Base-by-base conservation (phyloP, 2,797 vertebrate genomes). In the Thalassophryne amazonica region DNA sequence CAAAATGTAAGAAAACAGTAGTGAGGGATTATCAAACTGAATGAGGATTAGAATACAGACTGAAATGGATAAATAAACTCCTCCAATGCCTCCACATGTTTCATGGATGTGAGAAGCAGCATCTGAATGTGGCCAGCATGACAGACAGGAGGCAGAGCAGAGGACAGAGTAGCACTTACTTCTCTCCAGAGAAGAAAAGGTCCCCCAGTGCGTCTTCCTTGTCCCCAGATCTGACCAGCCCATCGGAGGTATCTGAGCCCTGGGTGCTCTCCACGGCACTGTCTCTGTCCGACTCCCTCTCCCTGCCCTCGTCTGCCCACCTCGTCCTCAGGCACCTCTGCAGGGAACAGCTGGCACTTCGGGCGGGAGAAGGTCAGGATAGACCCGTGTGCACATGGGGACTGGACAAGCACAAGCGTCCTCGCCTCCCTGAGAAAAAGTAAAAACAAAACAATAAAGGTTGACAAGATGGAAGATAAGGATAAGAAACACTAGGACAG, bases 201-300 rank as follows among this genome's bases (percentile, higher is more conserved):
- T 90, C 88, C 2, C 79, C 78, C 0, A 95, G 86, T 1, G 64
- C 55, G 17, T 82, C 58, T 0, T 93, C 94, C 71, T 95, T 95
- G 68, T 94, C 91, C 29, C 86, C 91, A 0, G 80, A 36, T 6
- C 87, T 75, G 55, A 65, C 77, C 11, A 78, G 83, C 10, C 88
- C 78, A 0, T 94, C 92, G 0, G 88, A 93, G n/a, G 90, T 90
- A 62, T 95, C 94, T 0, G 92, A 94, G 23, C 91, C 92, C 31
- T 85, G 94, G 22, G 90, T 85, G 0, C 92, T 94, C 70, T 93
- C 94, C 42, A 94, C 91, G 13, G 93, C 92, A 0, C 94, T 96
- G 89, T 97, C 95, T 89, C 90, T 88, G 84, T 97, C 95, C 0
- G 87, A 93, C 58, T 97, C 95, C 53, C 86, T 90, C 59, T 89